phyloP scores from a whole-genome alignment of 2,888 invertebrate genomes.

The Chouioia cunea region DNA sequence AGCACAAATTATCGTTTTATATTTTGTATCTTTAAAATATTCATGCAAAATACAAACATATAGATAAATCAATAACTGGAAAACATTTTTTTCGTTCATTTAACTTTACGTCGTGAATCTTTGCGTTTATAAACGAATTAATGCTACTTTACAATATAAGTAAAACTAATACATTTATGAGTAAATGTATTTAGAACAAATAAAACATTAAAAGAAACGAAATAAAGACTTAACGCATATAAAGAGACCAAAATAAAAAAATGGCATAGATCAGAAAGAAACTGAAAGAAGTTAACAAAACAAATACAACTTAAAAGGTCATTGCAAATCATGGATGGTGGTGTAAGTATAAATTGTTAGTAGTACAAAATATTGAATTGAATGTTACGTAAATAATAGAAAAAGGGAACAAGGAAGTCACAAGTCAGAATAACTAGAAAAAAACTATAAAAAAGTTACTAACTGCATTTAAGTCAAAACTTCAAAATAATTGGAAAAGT shows the following conservation, averaged over 20 bases:
- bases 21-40: no score
- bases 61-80: no score
- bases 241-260: constrained; percentile 33
- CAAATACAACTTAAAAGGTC: constrained; percentile 23
- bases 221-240: constrained; percentile 36
- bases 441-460: constrained; percentile 28
- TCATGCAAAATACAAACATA: no score
- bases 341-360: no score
- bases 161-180: neutral
- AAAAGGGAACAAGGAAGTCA: constrained; percentile 10
- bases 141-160: no score
- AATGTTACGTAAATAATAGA: neutral
- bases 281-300: constrained; percentile 16
- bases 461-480: no score
- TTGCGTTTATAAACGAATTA: no score
- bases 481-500: constrained; percentile 3
- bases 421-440: constrained; percentile 1
- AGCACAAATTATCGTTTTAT: no score
- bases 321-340: no score
- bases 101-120: no score
- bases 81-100: no score
- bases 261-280: neutral
- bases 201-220: constrained; percentile 9
- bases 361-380: no score
- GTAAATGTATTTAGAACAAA: constrained; percentile 14